phyloP scores from a whole-genome alignment of 2,113 vertebrate species.

The Pelodiscus sinensis region DNA sequence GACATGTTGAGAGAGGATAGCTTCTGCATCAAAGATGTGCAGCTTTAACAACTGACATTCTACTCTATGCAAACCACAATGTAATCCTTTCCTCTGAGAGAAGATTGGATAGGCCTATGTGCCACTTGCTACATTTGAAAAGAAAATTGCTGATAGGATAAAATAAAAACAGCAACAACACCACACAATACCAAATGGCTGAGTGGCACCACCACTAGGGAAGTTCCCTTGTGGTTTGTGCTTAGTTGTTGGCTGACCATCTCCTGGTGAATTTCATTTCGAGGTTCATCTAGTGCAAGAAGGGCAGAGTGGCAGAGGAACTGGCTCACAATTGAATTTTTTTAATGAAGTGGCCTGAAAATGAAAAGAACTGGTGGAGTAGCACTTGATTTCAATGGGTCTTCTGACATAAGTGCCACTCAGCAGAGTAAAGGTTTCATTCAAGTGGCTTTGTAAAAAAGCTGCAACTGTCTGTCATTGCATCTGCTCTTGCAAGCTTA shows the following conservation, averaged over 20 bases:
- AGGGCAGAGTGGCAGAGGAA: neutral
- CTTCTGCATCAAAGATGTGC: neutral
- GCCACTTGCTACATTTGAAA: neutral
- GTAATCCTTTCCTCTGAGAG: neutral
- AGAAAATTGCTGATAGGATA: neutral
- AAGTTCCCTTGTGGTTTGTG: neutral
- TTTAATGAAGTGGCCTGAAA: neutral
- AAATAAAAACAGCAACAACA: neutral
- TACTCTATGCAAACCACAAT: neutral
- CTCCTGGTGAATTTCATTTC: neutral
- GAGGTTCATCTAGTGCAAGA: neutral
- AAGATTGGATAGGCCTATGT: neutral
- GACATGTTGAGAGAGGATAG: neutral
- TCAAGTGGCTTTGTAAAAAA: neutral
- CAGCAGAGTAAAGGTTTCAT: neutral
- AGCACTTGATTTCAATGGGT: neutral
- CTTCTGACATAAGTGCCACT: neutral
- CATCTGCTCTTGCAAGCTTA: neutral
- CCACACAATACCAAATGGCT: neutral
- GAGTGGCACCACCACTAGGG: too few species aligned
- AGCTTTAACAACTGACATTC: neutral
- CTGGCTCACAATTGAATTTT: neutral
- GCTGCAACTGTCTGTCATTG: neutral
- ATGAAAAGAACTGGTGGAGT: neutral
- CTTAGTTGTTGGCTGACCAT: neutral